Evolutionary conservation across 2,113 vertebrate species (phyloP).

Genomic region (Synchiropus splendidus): DNA sequence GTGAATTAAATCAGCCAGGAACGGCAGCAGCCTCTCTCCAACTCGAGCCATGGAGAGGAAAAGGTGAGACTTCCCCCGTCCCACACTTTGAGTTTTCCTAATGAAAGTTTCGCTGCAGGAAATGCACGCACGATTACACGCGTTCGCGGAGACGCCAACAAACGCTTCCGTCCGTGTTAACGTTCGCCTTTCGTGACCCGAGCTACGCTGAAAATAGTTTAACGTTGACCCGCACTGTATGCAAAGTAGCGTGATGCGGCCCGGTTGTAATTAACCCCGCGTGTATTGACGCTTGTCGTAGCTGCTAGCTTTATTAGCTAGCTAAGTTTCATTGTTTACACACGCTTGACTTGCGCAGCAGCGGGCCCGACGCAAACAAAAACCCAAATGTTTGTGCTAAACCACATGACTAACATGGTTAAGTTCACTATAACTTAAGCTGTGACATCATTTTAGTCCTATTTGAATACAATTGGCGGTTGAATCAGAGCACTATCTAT

Average conservation of each 20-base stretch:
- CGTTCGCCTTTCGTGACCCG: neutral
- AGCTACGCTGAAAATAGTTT: rapidly evolving
- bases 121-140: conserved; percentile 27
- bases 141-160: conserved; percentile 10
- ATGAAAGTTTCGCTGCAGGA: conserved; percentile 60
- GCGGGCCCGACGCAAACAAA: conserved; percentile 5
- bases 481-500: no score
- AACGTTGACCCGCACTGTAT: neutral
- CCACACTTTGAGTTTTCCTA: conserved; percentile 62
- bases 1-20: neutral
- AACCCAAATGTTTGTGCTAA: neutral
- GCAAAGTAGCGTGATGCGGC: neutral
- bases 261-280: no score
- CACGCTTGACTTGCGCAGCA: conserved; percentile 43
- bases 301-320: conserved; percentile 59
- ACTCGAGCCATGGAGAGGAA: conserved; percentile 79
- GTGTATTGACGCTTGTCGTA: neutral
- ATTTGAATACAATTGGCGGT: no score
- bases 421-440: no score
- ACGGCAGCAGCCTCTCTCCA: conserved; percentile 1
- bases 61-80: conserved; percentile 69
- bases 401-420: neutral
- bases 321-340: conserved; percentile 58
- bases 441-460: no score
- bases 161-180: neutral